Evolutionary conservation across 2,797 vertebrate genomes (phyloP), one percentile per base, ranked within the genome.

Genomic region (Synaphobranchus kaupii): DNA sequence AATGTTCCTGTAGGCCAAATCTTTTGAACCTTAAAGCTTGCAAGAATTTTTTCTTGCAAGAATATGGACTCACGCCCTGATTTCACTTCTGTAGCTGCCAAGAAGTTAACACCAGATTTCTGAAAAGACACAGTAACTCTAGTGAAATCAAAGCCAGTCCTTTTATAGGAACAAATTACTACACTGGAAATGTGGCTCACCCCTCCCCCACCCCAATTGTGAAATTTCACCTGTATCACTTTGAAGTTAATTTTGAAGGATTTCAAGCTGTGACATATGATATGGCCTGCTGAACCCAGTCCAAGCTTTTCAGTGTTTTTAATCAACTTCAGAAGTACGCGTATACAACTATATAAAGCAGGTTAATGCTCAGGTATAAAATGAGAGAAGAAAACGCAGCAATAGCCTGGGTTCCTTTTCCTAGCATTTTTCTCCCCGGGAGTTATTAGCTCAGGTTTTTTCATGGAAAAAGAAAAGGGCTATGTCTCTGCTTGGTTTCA

Each of bases 381-480:
- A 48, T 88, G 34, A 58, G 66, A 73, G 10, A 28, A 50, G 25
- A 81, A 50, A 47, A 52, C 22, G 47, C 9, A 50, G 78, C 44
- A 47, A 9, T 82, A 73, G 78, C 82, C 58, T 22, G 54, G 6
- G 58, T 86, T 85, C 85, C 80, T 52, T 84, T 63, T 39, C 89
- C 12, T 76, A 81, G 85, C 86, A 73, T 83, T 83, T 85, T 88
- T 86, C 85, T 85, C 34, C 25, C 63, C 76, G 83, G 83, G 89
- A 87, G 66, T 31, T 85, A 85, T 87, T 88, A 83, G 85, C 85
- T 83, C 73, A 81, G 54, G 60, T 20, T 89, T 87, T 88, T 86
- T 71, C 78, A 71, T 39, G 58, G 84, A 39, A 66, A 60, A 83
- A 56, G 86, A 83, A 88, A 89, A 76, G 71, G 66, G 78, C 83